phyloP scores from a whole-genome alignment of 37 sponge, comb jelly and placozoan genomes.

The Spongia lamella region DNA sequence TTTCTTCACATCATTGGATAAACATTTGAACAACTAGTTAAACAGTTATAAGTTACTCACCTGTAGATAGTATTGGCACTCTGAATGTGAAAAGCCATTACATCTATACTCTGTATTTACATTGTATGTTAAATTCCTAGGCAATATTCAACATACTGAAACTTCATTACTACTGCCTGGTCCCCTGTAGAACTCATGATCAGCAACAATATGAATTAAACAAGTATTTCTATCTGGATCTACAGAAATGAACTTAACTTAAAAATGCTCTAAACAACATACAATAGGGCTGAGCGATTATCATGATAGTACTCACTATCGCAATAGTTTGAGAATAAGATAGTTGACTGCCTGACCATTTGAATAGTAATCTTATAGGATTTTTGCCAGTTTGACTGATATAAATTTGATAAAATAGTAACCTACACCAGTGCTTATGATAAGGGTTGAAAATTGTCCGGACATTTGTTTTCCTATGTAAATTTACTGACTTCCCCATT shows the following conservation, averaged over 20 bases:
- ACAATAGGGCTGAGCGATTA: background rate
- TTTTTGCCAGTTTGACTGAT: too few relatives aligned
- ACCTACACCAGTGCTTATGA: too few relatives aligned
- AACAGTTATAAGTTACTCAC: constrained; percentile 4
- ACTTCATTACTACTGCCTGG: constrained; percentile 28
- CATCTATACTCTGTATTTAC: constrained; percentile 43
- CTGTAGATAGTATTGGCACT: constrained; percentile 45
- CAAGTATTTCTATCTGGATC: constrained; percentile 31
- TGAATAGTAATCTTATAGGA: too few relatives aligned
- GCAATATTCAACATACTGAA: constrained; percentile 2
- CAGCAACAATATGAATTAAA: constrained; percentile 43
- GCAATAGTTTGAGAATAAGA: too few relatives aligned
- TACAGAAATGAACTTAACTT: too few relatives aligned
- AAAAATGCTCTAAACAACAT: background rate
- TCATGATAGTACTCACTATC: too few relatives aligned
- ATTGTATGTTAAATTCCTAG: too few relatives aligned
- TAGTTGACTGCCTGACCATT: too few relatives aligned
- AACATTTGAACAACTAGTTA: background rate
- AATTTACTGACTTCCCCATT: too few relatives aligned
- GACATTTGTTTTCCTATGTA: too few relatives aligned
- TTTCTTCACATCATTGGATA: background rate
- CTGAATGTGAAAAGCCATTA: constrained; percentile 40
- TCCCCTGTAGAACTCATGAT: constrained; percentile 21
- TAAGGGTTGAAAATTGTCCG: too few relatives aligned
- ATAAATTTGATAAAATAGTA: too few relatives aligned